Conservation (phyloP, 2,797 vertebrate species). For the Sebastes itinus region DNA sequence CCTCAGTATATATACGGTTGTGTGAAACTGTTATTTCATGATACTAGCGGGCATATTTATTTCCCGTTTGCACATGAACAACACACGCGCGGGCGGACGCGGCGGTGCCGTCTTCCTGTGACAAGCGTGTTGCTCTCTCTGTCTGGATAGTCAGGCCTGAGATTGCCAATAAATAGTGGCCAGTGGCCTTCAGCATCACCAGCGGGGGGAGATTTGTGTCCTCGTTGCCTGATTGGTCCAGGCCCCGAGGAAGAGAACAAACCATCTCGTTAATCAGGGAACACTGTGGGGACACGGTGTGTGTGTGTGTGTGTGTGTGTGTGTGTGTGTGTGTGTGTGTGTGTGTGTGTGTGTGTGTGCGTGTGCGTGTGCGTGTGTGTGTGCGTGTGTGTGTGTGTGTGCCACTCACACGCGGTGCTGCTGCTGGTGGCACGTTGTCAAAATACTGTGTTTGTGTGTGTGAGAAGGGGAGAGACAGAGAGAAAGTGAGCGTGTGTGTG, state of each 20-base stretch:
- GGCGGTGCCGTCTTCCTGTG: constrained; percentile 56
- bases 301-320: neutral
- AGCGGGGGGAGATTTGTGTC: constrained; percentile 79
- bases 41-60: constrained; percentile 26
- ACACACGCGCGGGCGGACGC: constrained; percentile 36
- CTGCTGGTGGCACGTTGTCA: constrained; percentile 50
- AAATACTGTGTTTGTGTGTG: constrained; percentile 37
- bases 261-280: constrained; percentile 77
- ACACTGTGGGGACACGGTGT: constrained; percentile 63
- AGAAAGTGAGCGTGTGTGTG: constrained; percentile 17
- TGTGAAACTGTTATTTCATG: constrained; percentile 29
- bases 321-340: neutral
- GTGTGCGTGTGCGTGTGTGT: neutral
- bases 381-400: neutral
- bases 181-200: constrained; percentile 78
- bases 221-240: constrained; percentile 71
- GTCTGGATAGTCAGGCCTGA: constrained; percentile 79
- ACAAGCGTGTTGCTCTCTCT: constrained; percentile 69
- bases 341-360: neutral
- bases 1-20: constrained; percentile 1
- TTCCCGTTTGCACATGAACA: constrained; percentile 38
- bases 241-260: constrained; percentile 71
- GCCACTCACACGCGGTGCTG: constrained; percentile 28
- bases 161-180: constrained; percentile 84
- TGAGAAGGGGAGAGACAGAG: constrained; percentile 14